Evolutionary conservation across 1,140 invertebrate species (phyloP).

Genomic region (Acyrthosiphon pisum): DNA sequence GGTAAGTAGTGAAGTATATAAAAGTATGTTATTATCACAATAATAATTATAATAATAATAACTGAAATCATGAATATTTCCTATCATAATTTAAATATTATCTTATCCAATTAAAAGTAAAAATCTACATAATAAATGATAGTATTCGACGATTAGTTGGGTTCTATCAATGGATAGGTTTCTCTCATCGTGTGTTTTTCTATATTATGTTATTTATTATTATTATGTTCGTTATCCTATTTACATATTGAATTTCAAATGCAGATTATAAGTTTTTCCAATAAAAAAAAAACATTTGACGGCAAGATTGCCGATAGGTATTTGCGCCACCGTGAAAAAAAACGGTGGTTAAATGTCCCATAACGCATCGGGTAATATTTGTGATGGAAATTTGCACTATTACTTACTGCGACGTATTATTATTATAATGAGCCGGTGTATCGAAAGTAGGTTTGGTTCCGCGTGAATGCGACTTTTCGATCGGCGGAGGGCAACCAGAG

Average conservation of each 20-base stretch:
- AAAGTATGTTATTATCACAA: no score
- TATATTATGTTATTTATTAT: no score
- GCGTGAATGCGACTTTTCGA: constrained; percentile 29
- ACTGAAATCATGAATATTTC: background rate
- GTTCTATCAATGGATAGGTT: no score
- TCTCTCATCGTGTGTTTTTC: no score
- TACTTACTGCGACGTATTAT: background rate
- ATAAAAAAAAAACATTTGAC: background rate
- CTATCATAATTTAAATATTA: background rate
- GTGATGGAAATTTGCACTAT: constrained; percentile 17
- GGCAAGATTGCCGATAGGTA: background rate
- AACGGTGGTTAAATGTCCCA: constrained; percentile 18
- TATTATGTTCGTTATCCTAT: no score
- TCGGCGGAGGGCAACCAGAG: background rate
- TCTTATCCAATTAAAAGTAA: background rate
- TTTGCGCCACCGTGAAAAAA: background rate
- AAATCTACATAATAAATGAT: background rate
- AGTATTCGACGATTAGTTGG: no score
- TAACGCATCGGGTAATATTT: background rate
- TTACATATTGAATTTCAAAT: no score
- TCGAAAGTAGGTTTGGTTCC: background rate
- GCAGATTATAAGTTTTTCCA: no score
- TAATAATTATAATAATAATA: background rate
- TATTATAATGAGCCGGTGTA: constrained; percentile 27
- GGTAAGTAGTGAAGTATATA: no score